A percentile compares a stretch with the other conserved stretches of the same genome.
These are phyloP conservation scores for Phylloscopus whistleri DNA, from an alignment of 2,113 vertebrate species.

Conservation along the genomic window DNA sequence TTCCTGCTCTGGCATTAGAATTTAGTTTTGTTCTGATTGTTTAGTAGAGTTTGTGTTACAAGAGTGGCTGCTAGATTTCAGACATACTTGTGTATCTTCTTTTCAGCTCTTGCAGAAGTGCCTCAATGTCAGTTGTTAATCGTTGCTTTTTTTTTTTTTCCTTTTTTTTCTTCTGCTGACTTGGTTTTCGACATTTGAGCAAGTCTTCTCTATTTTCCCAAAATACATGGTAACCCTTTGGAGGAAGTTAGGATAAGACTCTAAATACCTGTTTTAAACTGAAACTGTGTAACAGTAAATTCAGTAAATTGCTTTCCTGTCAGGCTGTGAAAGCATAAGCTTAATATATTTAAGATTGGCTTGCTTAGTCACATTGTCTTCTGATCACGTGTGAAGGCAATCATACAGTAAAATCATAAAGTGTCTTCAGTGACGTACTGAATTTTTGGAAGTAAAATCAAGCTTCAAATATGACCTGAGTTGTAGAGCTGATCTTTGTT, in stretches of 20 bases:
- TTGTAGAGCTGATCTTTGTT: background rate
- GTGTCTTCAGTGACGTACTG: background rate
- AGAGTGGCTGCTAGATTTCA: background rate
- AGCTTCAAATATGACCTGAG: background rate
- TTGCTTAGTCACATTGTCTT: background rate
- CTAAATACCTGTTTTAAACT: background rate
- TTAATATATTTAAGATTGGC: background rate
- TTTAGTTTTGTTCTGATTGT: background rate
- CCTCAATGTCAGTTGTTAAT: background rate
- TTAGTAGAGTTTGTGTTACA: background rate
- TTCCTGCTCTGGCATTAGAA: background rate
- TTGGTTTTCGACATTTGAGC: background rate
- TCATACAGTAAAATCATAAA: background rate
- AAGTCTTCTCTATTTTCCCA: background rate
- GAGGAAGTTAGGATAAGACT: background rate
- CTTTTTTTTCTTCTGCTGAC: background rate
- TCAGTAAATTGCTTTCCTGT: background rate
- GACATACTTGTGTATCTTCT: background rate
- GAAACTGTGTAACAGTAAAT: background rate
- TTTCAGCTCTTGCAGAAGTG: background rate
- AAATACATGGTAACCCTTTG: background rate
- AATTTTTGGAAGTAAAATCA: background rate
- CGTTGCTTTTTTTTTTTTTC: fast-evolving
- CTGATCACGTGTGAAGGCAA: background rate
- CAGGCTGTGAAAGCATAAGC: background rate